phyloP scores from a whole-genome alignment of 2,797 vertebrate genomes.

The Cuculus canorus region DNA sequence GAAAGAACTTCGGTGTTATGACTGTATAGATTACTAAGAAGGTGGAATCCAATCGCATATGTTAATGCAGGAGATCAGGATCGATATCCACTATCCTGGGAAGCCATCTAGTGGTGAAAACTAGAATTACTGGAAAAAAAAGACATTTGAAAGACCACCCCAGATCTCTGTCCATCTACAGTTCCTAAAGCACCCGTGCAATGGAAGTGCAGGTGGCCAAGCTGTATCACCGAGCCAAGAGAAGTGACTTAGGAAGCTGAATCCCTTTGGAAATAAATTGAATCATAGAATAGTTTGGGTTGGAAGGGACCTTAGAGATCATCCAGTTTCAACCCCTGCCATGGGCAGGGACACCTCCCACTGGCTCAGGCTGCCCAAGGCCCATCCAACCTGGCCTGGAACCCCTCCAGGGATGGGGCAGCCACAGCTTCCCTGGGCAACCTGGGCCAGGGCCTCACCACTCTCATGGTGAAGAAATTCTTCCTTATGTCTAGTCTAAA shows the following conservation, averaged over 20 bases:
- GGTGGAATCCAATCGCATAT: neutral
- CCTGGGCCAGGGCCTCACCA: too few species aligned
- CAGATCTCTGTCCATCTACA: rapidly evolving
- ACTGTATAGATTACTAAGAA: neutral
- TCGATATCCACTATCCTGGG: constrained; percentile 60
- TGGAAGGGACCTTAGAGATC: too few species aligned
- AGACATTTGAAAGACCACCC: neutral
- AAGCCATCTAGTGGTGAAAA: constrained; percentile 72
- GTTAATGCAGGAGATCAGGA: neutral
- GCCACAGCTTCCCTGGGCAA: too few species aligned
- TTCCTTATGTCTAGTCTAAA: too few species aligned
- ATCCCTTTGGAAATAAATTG: neutral
- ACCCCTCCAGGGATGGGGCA: too few species aligned
- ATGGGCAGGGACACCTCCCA: too few species aligned
- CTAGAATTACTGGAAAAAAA: neutral
- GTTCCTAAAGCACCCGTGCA: neutral
- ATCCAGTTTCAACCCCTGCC: too few species aligned
- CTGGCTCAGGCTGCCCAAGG: too few species aligned
- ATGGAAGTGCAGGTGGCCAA: neutral
- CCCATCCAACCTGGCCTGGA: too few species aligned
- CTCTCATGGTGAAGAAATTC: too few species aligned
- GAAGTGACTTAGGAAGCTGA: neutral
- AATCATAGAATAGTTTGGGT: too few species aligned
- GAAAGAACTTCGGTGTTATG: neutral
- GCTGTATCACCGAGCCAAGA: neutral